Evolutionary conservation across 1,140 invertebrate genomes (phyloP).

Genomic region (Drosophila pseudoobscura): DNA sequence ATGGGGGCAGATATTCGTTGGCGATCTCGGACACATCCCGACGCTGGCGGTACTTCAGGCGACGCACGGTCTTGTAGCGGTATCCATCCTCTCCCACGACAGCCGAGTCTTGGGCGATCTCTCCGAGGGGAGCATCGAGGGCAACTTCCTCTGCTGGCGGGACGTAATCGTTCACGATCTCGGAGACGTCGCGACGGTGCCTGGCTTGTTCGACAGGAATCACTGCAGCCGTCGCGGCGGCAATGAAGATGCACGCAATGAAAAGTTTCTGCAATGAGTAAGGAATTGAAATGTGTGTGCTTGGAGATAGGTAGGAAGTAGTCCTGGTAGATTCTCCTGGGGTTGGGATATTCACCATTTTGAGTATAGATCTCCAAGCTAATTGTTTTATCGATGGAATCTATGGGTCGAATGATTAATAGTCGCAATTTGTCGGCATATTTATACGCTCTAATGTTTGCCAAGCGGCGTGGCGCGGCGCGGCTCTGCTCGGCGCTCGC

Average conservation of each 20-base stretch:
- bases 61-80: slow-evolving; percentile 61
- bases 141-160: slow-evolving; percentile 63
- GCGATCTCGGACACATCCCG: slow-evolving; percentile 62
- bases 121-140: slow-evolving; percentile 23
- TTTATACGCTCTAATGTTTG: slow-evolving; percentile 78
- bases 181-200: slow-evolving; percentile 77
- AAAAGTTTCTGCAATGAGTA: slow-evolving; percentile 67
- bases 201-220: slow-evolving; percentile 79
- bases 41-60: slow-evolving; percentile 52
- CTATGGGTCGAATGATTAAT: slow-evolving; percentile 81
- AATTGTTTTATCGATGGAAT: slow-evolving; percentile 76
- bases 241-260: slow-evolving; percentile 75
- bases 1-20: slow-evolving; percentile 63
- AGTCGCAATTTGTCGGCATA: slow-evolving; percentile 78
- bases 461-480: slow-evolving; percentile 28
- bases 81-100: slow-evolving; percentile 52
- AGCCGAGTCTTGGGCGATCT: slow-evolving; percentile 56
- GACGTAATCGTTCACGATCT: slow-evolving; percentile 67
- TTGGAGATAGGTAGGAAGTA: neutral
- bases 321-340: slow-evolving; percentile 27
- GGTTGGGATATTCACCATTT: slow-evolving; percentile 62
- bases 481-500: neutral
- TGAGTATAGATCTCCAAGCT: slow-evolving; percentile 75
- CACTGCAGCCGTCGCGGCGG: slow-evolving; percentile 80
- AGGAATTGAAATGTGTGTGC: neutral